A percentile compares a stretch with the other conserved stretches of the same genome.
Conservation (phyloP, 1,140 invertebrate species). For the Drosophila obscura region DNA sequence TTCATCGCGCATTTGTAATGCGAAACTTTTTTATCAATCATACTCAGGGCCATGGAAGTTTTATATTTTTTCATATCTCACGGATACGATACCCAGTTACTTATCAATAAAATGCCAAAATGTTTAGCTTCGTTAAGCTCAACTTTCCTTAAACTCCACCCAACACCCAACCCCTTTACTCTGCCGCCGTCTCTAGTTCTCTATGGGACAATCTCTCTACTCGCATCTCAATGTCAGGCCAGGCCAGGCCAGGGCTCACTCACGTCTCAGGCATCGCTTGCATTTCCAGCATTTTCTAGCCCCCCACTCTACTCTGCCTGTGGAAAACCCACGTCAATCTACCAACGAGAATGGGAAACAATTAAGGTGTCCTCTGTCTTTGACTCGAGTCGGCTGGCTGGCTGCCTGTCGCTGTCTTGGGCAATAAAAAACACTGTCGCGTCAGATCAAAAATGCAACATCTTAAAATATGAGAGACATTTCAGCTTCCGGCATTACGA, state of each 20-base stretch:
- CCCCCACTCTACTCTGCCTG: slow-evolving; percentile 14
- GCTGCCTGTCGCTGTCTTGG: slow-evolving; percentile 7
- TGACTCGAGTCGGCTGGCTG: not conserved
- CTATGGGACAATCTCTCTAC: slow-evolving; percentile 3
- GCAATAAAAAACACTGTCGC: slow-evolving; percentile 53
- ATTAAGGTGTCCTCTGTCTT: slow-evolving; percentile 45
- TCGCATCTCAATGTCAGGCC: slow-evolving; percentile 21
- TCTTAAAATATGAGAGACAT: slow-evolving; percentile 64
- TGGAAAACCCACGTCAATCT: slow-evolving; percentile 6
- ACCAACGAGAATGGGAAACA: slow-evolving; percentile 14
- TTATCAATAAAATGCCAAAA: slow-evolving; percentile 48
- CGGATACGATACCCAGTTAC: slow-evolving; percentile 7
- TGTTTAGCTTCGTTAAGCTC: slow-evolving; percentile 31
- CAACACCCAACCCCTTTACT: too few relatives aligned
- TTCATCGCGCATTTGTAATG: slow-evolving; percentile 8
- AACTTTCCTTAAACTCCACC: slow-evolving; percentile 27
- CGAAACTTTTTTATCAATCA: slow-evolving; percentile 47
- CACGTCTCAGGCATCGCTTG: slow-evolving; percentile 19
- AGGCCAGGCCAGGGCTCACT: slow-evolving; percentile 22
- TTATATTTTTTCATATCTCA: slow-evolving; percentile 10
- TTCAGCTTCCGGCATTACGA: slow-evolving; percentile 35
- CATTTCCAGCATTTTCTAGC: not conserved
- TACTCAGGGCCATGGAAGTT: slow-evolving; percentile 28
- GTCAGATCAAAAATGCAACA: slow-evolving; percentile 64
- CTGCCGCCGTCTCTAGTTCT: slow-evolving; percentile 12